phyloP scores from a whole-genome alignment of 2,888 invertebrate species.

The Lysandra coridon region DNA sequence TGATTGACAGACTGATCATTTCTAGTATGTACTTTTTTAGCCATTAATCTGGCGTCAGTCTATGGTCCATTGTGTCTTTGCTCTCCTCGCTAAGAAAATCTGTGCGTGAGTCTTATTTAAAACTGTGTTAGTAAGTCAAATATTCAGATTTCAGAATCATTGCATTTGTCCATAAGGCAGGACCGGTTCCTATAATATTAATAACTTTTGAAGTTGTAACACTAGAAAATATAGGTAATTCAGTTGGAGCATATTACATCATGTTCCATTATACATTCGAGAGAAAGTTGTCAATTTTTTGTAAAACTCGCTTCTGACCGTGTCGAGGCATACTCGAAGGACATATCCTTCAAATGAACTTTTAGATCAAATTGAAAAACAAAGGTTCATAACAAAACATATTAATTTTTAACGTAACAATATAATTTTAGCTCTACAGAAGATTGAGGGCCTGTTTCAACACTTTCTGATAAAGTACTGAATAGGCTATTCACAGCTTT shows the following conservation, averaged over 20 bases:
- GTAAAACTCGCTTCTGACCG: neutral
- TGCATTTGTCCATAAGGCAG: neutral
- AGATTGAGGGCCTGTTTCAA: too few species aligned
- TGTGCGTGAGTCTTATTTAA: too few species aligned
- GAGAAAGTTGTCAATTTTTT: conserved; percentile 16
- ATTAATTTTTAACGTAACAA: neutral
- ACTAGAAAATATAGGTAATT: conserved; percentile 15
- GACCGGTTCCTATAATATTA: neutral
- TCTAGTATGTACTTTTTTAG: too few species aligned
- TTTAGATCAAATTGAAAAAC: neutral
- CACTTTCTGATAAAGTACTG: too few species aligned
- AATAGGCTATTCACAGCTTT: too few species aligned
- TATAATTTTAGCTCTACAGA: too few species aligned
- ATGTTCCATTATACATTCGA: neutral
- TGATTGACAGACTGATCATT: too few species aligned
- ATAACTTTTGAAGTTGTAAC: conserved; percentile 1
- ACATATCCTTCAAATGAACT: neutral
- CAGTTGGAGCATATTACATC: conserved; percentile 9
- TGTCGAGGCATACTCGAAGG: conserved; percentile 6
- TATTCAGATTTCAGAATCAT: neutral
- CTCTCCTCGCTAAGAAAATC: too few species aligned
- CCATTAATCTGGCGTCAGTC: too few species aligned
- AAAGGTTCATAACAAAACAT: neutral
- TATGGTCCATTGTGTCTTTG: too few species aligned
- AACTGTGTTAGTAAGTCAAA: neutral